Percentiles rank a stretch among this genome's conserved stretches.
Conservation (phyloP, 92 coral and sea anemone genomes). For the Epizoanthus illoricatus region DNA sequence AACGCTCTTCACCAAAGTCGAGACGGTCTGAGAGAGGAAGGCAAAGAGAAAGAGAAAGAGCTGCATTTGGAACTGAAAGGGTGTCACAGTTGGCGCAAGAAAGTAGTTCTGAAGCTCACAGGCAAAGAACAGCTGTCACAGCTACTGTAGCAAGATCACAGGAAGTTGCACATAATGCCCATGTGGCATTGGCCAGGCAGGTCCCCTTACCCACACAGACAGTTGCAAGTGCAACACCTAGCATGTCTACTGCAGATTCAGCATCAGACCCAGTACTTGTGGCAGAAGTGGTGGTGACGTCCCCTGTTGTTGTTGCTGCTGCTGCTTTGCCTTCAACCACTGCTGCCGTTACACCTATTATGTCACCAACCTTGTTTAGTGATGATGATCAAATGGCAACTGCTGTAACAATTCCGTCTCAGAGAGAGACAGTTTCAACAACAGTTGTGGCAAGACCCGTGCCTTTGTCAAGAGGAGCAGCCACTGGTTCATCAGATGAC, state of each 20-base stretch:
- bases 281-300: slow-evolving; percentile 27
- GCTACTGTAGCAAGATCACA: slow-evolving; percentile 19
- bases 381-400: slow-evolving; percentile 16
- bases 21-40: slow-evolving; percentile 52
- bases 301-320: slow-evolving; percentile 58
- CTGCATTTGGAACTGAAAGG: too few species aligned
- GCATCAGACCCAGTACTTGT: slow-evolving; percentile 29
- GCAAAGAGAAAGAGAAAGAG: slow-evolving; percentile 50
- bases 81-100: neutral
- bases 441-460: slow-evolving; percentile 30
- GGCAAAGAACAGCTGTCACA: slow-evolving; percentile 24
- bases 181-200: slow-evolving; percentile 38
- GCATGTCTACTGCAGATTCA: slow-evolving; percentile 21
- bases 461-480: slow-evolving; percentile 10
- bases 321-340: slow-evolving; percentile 41
- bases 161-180: slow-evolving; percentile 25
- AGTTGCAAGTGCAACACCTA: slow-evolving; percentile 36
- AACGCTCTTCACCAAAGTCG: slow-evolving; percentile 52
- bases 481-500: slow-evolving; percentile 6
- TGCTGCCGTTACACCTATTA: slow-evolving; percentile 33
- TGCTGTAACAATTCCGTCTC: neutral
- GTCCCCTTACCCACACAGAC: slow-evolving; percentile 26
- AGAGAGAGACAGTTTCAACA: slow-evolving; percentile 5
- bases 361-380: slow-evolving; percentile 13
- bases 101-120: neutral